Evolutionary conservation across 64 coral and sea anemone species (phyloP).

Genomic region (Trachythela sp.): DNA sequence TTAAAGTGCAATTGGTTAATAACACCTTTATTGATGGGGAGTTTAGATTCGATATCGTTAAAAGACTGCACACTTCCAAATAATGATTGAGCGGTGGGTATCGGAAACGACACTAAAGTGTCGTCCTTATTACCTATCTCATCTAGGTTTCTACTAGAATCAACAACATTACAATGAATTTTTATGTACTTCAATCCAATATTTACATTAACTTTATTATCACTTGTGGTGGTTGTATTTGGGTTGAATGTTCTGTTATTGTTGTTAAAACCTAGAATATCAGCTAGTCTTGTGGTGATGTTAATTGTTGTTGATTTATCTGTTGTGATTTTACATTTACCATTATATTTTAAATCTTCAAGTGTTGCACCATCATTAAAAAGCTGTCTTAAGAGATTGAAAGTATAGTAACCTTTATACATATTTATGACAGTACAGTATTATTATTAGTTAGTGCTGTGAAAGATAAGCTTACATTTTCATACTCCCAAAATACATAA

Average conservation of each 20-base stretch:
- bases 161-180: background rate
- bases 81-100: background rate
- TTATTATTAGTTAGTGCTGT: background rate
- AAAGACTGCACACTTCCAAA: background rate
- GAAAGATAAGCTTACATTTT: background rate
- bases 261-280: background rate
- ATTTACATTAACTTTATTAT: background rate
- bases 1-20: background rate
- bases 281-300: background rate
- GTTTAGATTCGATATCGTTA: background rate
- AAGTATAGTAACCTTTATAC: background rate
- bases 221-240: background rate
- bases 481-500: background rate
- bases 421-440: background rate
- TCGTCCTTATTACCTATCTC: background rate
- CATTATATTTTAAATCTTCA: too few species aligned
- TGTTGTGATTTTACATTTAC: background rate
- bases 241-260: background rate
- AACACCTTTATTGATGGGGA: background rate
- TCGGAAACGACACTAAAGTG: background rate
- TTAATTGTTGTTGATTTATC: background rate
- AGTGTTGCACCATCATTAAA: too few species aligned
- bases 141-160: background rate
- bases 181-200: background rate
- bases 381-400: too few species aligned